Evolutionary conservation across 64 coral and sea anemone genomes (phyloP).

Genomic region (Stichodactyla mertensii): DNA sequence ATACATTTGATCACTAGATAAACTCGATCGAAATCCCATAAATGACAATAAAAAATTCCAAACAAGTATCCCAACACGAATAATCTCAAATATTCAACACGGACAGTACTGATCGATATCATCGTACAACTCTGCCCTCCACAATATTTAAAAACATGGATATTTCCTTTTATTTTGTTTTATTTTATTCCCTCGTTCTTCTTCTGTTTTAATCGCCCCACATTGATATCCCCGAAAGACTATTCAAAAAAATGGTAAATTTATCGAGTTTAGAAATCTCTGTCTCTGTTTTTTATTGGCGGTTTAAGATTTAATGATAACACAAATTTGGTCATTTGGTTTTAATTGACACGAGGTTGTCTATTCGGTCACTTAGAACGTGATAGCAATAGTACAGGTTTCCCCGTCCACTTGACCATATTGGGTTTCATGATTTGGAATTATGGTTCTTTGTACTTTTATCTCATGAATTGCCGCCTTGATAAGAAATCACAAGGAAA

Average conservation of each 20-base stretch:
- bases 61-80: neutral
- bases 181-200: neutral
- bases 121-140: neutral
- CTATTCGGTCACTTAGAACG: neutral
- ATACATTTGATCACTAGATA: neutral
- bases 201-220: neutral
- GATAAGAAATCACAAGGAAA: slow-evolving; percentile 18
- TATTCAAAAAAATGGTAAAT: neutral
- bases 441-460: neutral
- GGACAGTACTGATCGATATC: neutral
- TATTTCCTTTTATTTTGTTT: no score
- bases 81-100: neutral
- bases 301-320: slow-evolving; percentile 19
- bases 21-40: neutral
- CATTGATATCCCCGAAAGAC: neutral
- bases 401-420: slow-evolving; percentile 1
- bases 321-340: neutral
- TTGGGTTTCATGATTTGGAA: neutral
- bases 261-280: slow-evolving; percentile 14
- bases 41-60: neutral
- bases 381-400: neutral
- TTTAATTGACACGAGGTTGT: slow-evolving; percentile 8
- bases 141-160: neutral
- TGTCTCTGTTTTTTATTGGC: slow-evolving; percentile 5
- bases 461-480: slow-evolving; percentile 1